Percentiles rank a stretch among this genome's conserved stretches.
These are phyloP conservation scores for Clarias macrocephalus DNA, from an alignment of 2,113 vertebrate species.

Conservation along the genomic window DNA sequence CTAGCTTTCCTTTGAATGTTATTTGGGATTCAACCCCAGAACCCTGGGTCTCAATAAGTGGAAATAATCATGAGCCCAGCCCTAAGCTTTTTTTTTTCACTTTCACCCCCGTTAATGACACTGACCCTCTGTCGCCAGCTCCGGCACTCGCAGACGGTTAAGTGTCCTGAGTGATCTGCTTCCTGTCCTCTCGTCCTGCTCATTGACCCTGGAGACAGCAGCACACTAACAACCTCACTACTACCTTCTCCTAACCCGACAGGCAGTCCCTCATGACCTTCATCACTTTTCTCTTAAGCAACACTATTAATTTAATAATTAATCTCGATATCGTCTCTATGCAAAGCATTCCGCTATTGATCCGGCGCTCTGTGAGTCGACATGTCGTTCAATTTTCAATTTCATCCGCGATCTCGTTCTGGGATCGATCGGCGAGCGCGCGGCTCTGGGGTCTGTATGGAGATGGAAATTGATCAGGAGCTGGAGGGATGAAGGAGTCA, in stretches of 20 bases:
- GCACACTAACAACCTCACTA: constrained; percentile 34
- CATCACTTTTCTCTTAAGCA: constrained; percentile 54
- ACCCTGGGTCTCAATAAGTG: no score
- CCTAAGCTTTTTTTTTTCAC: no score
- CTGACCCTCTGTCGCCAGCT: no score
- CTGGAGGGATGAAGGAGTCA: constrained; percentile 22
- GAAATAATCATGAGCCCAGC: no score
- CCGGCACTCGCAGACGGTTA: no score
- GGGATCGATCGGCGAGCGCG: constrained; percentile 63
- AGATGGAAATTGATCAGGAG: constrained; percentile 68
- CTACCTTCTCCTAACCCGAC: constrained; percentile 2
- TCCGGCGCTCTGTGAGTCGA: constrained; percentile 38
- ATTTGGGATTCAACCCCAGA: no score
- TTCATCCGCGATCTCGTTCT: constrained; percentile 64
- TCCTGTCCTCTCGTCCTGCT: neutral
- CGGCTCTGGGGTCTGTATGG: constrained; percentile 56
- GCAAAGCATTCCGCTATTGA: constrained; percentile 58
- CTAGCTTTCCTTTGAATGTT: no score
- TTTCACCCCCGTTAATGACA: no score
- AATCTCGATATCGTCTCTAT: constrained; percentile 50
- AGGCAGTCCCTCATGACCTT: constrained; percentile 46
- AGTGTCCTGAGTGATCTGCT: neutral
- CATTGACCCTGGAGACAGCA: constrained; percentile 10
- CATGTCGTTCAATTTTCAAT: constrained; percentile 67
- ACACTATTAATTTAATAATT: constrained; percentile 68